Conservation (phyloP, 2,888 invertebrate genomes). For the Cancer borealis region DNA sequence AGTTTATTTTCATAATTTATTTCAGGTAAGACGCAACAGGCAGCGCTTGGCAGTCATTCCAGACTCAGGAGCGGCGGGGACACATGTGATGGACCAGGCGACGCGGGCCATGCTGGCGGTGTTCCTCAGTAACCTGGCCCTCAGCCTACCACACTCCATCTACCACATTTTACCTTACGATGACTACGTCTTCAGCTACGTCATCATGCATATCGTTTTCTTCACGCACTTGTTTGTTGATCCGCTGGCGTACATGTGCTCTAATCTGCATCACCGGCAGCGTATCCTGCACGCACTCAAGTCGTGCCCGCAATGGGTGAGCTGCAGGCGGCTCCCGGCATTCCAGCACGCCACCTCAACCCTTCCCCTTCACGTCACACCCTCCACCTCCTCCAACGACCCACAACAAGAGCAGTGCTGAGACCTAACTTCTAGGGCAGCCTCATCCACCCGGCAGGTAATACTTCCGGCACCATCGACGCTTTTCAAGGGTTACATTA, state of each 20-base stretch:
- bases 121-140: conserved; percentile 42
- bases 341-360: background rate
- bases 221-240: conserved; percentile 44
- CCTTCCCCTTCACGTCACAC: background rate
- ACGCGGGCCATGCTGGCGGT: conserved; percentile 58
- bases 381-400: background rate
- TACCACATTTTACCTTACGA: conserved; percentile 38
- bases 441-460: too few relatives aligned
- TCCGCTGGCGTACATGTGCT: conserved; percentile 49
- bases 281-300: conserved; percentile 5
- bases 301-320: background rate
- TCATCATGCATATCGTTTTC: conserved; percentile 41
- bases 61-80: background rate
- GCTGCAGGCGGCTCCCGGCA: background rate
- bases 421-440: too few relatives aligned
- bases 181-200: background rate
- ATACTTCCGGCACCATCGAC: too few relatives aligned
- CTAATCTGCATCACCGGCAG: conserved; percentile 25
- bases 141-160: conserved; percentile 47
- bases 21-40: conserved; percentile 44
- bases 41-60: background rate
- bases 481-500: too few relatives aligned
- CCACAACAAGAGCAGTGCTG: background rate
- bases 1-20: too few relatives aligned
- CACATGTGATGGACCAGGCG: conserved; percentile 40